Base-by-base conservation (phyloP, 2,113 vertebrate genomes). In the Lichenostomus cassidix region DNA sequence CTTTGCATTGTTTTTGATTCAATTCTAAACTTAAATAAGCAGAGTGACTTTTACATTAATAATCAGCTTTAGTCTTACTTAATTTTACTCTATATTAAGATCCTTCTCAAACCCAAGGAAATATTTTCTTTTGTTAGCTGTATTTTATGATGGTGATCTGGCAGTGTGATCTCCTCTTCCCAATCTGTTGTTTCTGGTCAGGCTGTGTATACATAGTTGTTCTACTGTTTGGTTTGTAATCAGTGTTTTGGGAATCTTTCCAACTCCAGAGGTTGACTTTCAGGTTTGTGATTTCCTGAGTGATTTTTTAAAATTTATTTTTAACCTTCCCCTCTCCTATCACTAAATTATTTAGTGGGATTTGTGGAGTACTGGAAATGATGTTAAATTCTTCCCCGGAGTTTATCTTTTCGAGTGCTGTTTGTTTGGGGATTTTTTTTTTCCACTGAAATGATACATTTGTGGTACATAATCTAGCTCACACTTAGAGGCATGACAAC, bases 171-270 rank as follows among this genome's bases (percentile, higher is more conserved):
- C 56, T 68, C 15, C 33, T 81, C 69, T 85, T 94, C 67, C 1
- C 3, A 79, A 35, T 75, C 71, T 13, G 70, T 77, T 81, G 21
- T 70, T 83, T 77, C 85, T 94, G 76, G 25, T 88, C 28, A 49
- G 35, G 21, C 52, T 83, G 12, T 86, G 76, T 81, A 29, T 49
- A 53, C 68, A n/a, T 20, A 86, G 64, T 56, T 63, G 24, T 92
- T 81, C 52, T 60, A 5, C 76, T 95, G 62, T 93, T 94, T 83
- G 56, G 64, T 94, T 94, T 96, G 76, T 84, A 89, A 81, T 94
- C 56, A 71, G 92, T 58, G 52, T 71, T 93, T 95, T 77, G 64
- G 92, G 88, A 93, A 46, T 58, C 64, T 89, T 93, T 94, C 92
- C 93, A 93, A 1, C 44, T 89, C 88, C 21, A 83, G 85, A 81